Percentiles rank a stretch among this genome's conserved stretches.
These are phyloP conservation scores for Drosophila ezoana DNA, from an alignment of 2,888 invertebrate genomes.

Conservation along the genomic window DNA sequence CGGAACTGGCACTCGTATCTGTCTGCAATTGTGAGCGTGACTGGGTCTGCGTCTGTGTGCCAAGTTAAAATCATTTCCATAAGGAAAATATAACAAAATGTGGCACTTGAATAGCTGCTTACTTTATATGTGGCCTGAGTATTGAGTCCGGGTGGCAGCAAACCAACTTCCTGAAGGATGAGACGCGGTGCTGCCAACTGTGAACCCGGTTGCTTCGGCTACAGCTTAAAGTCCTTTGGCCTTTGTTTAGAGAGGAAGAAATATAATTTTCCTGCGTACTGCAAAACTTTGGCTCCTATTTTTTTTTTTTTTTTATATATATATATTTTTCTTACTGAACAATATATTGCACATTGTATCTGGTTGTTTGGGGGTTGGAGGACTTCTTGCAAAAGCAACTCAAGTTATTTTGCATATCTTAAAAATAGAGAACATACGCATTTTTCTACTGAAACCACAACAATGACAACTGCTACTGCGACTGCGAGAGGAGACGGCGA, in stretches of 20 bases:
- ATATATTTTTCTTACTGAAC: conserved; percentile 4
- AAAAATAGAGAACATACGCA: conserved; percentile 62
- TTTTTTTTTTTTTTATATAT: conserved; percentile 4
- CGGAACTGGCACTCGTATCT: background rate
- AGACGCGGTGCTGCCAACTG: conserved; percentile 4
- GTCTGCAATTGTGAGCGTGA: background rate
- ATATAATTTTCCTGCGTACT: conserved; percentile 70
- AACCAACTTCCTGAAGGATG: conserved; percentile 18
- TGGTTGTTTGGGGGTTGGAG: conserved; percentile 13
- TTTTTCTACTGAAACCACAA: conserved; percentile 43
- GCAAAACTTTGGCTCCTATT: conserved; percentile 29
- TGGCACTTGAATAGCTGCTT: conserved; percentile 23
- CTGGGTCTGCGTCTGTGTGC: background rate
- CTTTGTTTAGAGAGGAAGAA: conserved; percentile 62
- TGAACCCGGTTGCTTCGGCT: conserved; percentile 11
- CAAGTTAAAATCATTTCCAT: conserved; percentile 33
- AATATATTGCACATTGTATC: conserved; percentile 46
- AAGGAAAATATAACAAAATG: conserved; percentile 36
- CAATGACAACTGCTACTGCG: conserved; percentile 40
- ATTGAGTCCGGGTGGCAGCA: conserved; percentile 21
- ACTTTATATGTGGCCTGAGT: conserved; percentile 11
- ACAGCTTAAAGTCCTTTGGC: conserved; percentile 39
- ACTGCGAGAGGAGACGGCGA: conserved; percentile 1
- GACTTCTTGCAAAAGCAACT: conserved; percentile 39
- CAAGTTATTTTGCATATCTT: conserved; percentile 72